Evolutionary conservation across 2,888 invertebrate genomes (phyloP), one percentile per base, ranked within the genome.

Genomic region (Homarus gammarus): DNA sequence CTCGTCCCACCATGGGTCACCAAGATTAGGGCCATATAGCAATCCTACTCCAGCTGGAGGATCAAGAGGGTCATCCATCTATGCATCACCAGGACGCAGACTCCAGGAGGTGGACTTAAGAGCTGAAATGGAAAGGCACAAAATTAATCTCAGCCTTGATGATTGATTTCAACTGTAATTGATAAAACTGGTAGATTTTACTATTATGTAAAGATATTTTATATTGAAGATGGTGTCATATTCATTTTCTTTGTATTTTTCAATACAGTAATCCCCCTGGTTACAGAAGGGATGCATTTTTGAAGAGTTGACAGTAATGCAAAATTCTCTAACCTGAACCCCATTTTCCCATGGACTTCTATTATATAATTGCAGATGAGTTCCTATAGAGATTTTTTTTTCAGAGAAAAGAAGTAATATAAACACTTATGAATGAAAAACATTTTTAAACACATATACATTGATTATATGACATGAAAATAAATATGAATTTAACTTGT

Each of bases 61-160:
- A 31, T 56, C 78, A 12, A 79, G 78, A 79, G 56, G 51, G 15
- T 56, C 56, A 8, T 51, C 56, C 2, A 31, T 12, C 10, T 51
- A 79, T 36, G 49, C 68, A 56, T 78, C 78, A 1, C 70, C 88
- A n/a, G 33, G 85, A 38, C 49, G 51, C 73, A 81, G 84, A 38
- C 40, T 68, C 6, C 78, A 64, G 3, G 83, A 89, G 18, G 83
- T 89, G 8, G 84, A 89, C 31, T 38, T 89, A 27, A 49, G 84
- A 70, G 88, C 88, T 0, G 88, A 89, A 22, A 84, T 89, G 78
- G 88, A 89, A 64, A 89, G 78, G 88, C 88, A 89, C 88, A 89
- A 89, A 84, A 78, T 77, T 38, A 89, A 40, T 49, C 77, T 89
- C 31, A 73, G 15, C 27, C 38, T 72, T n/a, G 88, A 89, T 8